These are phyloP conservation scores for Philereme vetulata DNA, from an alignment of 2,888 invertebrate species.

Conservation along the genomic window DNA sequence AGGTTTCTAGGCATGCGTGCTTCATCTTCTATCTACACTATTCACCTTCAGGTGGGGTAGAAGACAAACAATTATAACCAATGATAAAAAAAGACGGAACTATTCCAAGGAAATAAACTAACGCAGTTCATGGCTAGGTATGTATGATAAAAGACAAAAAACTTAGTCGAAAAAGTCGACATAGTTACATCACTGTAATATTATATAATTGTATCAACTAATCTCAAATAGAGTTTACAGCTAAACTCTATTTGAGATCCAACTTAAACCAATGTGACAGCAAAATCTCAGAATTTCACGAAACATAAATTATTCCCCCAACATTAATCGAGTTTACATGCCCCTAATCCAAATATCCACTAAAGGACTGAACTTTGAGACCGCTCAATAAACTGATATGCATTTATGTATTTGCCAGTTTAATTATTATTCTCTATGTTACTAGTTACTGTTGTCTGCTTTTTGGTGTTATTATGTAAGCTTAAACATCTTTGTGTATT, in stretches of 20 bases:
- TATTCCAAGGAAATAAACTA: too few species aligned
- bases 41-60: too few species aligned
- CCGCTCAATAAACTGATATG: conserved; percentile 50
- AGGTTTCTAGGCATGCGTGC: too few species aligned
- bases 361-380: conserved; percentile 33
- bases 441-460: conserved; percentile 2
- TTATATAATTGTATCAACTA: too few species aligned
- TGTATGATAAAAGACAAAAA: too few species aligned
- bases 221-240: too few species aligned
- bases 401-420: conserved; percentile 51
- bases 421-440: conserved; percentile 41
- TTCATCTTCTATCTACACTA: too few species aligned
- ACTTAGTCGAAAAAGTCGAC: too few species aligned
- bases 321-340: conserved; percentile 35
- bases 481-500: not conserved
- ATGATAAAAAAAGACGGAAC: too few species aligned
- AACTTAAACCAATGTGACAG: conserved; percentile 11
- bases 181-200: too few species aligned
- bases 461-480: not conserved
- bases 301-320: conserved; percentile 24
- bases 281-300: conserved; percentile 21
- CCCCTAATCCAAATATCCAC: conserved; percentile 35
- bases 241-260: conserved; percentile 11
- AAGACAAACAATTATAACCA: too few species aligned
- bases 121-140: too few species aligned